Conservation (phyloP, 2,113 vertebrate species). For the Aythya baeri region DNA sequence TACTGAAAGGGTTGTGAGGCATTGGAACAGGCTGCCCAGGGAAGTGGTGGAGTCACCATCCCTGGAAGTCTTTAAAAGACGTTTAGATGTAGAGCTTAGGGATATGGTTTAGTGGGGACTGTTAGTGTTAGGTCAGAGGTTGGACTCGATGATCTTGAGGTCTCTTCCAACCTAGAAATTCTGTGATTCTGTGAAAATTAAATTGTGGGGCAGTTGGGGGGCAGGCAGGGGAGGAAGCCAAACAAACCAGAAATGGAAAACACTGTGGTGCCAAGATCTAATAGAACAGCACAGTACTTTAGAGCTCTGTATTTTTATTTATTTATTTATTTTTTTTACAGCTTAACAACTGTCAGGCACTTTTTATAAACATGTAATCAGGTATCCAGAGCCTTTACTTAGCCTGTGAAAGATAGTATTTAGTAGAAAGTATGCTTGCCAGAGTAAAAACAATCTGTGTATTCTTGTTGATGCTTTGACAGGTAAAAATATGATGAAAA, state of each 20-base stretch:
- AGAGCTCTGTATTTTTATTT: not conserved
- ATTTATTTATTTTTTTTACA: not conserved
- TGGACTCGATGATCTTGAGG: too few species aligned
- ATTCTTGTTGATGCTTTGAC: not conserved
- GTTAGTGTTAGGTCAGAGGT: too few species aligned
- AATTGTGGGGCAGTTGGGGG: not conserved
- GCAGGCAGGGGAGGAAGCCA: too few species aligned
- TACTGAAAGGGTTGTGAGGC: too few species aligned
- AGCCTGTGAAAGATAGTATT: not conserved
- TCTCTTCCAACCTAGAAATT: too few species aligned
- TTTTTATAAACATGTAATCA: not conserved
- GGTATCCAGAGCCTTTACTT: not conserved
- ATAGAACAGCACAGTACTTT: not conserved
- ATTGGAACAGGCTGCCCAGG: too few species aligned
- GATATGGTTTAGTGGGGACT: too few species aligned
- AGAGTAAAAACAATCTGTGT: not conserved
- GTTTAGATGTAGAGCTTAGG: too few species aligned
- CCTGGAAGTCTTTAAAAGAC: too few species aligned
- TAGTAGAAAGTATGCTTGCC: not conserved
- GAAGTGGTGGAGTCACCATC: too few species aligned
- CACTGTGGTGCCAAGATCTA: not conserved
- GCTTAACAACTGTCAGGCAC: not conserved
- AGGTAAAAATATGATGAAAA: not conserved
- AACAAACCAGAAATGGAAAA: not conserved
- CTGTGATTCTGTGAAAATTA: not conserved